Base-by-base conservation (phyloP, 2,797 vertebrate species). In the Nannoperca obscura region DNA sequence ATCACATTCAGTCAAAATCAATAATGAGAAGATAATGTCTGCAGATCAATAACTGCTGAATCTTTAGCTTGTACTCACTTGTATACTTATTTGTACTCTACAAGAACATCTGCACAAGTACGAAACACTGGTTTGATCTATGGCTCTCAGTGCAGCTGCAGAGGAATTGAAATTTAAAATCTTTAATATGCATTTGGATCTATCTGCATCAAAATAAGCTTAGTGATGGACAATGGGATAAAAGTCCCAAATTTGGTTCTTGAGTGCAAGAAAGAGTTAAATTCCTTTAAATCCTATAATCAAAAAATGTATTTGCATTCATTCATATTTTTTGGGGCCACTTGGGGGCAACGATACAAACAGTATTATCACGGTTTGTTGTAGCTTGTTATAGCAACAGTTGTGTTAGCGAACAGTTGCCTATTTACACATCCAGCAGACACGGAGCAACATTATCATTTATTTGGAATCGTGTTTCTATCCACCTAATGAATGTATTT, bases 1-100 rank as follows among this genome's bases (percentile, higher is more conserved):
- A 72, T 59, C 32, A 46, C 17, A 5, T 73, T 54, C 27, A 81
- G 64, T 59, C 34, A 34, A 17, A 44, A 65, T 69, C 20, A 2
- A 66, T 66, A 47, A 55, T 17, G 47, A 53, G 32, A 57, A 42
- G 14, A 57, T 32, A 15, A 62, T 47, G 54, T 53, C 24, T 15
- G 17, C n/a, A 44, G 32, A 70, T 42, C 11, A 2, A 44, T 44
- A 59, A 66, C 76, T 67, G 64, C 49, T 58, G 54, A 60, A 50
- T 82, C n/a, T 58, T 72, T 64, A 54, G 32, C 52, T 34, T 12
- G 11, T 53, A 24, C 32, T 24, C 7, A 17, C 7, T 55, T 19
- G 14, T 17, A 10, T 15, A 9, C 15, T 17, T 32, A 46, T 5
- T 8, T 22, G 27, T 46, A 14, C 32, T 38, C n/a, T 15, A 8